Percentiles rank a stretch among this genome's conserved stretches.
phyloP scores from a whole-genome alignment of 2,113 vertebrate species.

The Tamias sibiricus region DNA sequence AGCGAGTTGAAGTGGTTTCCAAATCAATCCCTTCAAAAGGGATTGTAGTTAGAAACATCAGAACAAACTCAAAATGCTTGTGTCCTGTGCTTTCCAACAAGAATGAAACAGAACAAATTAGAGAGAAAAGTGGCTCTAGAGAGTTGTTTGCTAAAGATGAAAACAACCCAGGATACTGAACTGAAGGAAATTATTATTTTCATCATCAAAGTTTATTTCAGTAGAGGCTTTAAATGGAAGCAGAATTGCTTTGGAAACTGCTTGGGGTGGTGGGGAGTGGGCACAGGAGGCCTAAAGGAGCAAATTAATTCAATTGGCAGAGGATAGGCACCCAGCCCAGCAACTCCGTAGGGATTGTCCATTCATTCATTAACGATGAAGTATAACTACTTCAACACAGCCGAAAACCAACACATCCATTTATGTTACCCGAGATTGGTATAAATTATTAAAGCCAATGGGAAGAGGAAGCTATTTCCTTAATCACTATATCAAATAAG shows the following conservation, averaged over 20 bases:
- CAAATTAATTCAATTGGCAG: slow-evolving; percentile 39
- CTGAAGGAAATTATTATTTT: slow-evolving; percentile 61
- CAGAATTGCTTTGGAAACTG: slow-evolving; percentile 56
- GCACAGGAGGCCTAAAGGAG: neutral
- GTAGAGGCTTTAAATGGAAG: slow-evolving; percentile 40
- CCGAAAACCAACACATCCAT: slow-evolving; percentile 8
- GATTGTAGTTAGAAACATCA: slow-evolving; percentile 45
- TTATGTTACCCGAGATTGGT: neutral
- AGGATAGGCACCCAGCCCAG: neutral
- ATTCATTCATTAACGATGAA: slow-evolving; percentile 47
- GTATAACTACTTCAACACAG: neutral
- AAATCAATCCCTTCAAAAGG: slow-evolving; percentile 64
- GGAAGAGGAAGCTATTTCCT: neutral
- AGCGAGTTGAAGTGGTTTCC: slow-evolving; percentile 63
- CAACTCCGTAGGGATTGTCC: neutral
- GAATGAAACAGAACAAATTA: slow-evolving; percentile 47
- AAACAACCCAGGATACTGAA: slow-evolving; percentile 35
- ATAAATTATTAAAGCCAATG: slow-evolving; percentile 46
- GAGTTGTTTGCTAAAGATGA: slow-evolving; percentile 65
- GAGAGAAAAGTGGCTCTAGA: neutral
- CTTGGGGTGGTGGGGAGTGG: neutral
- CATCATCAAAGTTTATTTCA: slow-evolving; percentile 48
- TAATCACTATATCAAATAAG: neutral
- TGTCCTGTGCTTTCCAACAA: slow-evolving; percentile 49
- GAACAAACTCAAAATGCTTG: slow-evolving; percentile 42